Percentiles rank a stretch among this genome's conserved stretches.
Conservation (phyloP, 2,797 vertebrate species). For the Gymnothorax javanicus region DNA sequence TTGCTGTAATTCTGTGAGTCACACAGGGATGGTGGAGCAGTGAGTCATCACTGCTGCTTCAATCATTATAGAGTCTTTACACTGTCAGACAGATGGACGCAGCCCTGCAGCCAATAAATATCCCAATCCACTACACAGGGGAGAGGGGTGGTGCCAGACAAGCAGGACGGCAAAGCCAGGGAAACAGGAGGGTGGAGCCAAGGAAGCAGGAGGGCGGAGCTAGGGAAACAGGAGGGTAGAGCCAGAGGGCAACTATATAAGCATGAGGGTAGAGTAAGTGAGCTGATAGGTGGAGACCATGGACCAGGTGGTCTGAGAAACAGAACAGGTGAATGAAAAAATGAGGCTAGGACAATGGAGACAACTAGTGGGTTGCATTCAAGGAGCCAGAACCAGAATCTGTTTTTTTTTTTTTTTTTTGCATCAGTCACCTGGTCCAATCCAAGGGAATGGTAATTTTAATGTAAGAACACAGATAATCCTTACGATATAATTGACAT, state of each 20-base stretch:
- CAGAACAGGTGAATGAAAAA: not conserved
- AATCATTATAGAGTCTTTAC: slow-evolving; percentile 13
- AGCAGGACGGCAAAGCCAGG: not conserved
- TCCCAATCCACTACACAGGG: slow-evolving; percentile 3
- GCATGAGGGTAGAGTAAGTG: not conserved
- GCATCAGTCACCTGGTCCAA: too few species aligned
- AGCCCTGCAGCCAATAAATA: slow-evolving; percentile 26
- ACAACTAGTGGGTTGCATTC: not conserved
- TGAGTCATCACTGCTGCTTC: slow-evolving; percentile 32
- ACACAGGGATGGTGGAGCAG: slow-evolving; percentile 14
- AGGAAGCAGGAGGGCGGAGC: not conserved
- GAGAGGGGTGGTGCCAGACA: not conserved
- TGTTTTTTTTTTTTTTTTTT: too few species aligned
- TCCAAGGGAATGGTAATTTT: too few species aligned
- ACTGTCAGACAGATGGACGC: slow-evolving; percentile 27
- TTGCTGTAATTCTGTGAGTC: slow-evolving; percentile 20
- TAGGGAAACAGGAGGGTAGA: not conserved
- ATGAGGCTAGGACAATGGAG: not conserved
- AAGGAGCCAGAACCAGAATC: too few species aligned
- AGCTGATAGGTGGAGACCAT: not conserved
- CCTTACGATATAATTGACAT: too few species aligned
- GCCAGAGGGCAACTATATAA: too few species aligned
- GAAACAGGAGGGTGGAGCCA: not conserved
- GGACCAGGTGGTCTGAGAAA: not conserved
- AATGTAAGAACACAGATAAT: too few species aligned